Percentiles rank a stretch among this genome's conserved stretches.
Conservation (phyloP, 2,797 vertebrate genomes). For the Syngnathus rostellatus region DNA sequence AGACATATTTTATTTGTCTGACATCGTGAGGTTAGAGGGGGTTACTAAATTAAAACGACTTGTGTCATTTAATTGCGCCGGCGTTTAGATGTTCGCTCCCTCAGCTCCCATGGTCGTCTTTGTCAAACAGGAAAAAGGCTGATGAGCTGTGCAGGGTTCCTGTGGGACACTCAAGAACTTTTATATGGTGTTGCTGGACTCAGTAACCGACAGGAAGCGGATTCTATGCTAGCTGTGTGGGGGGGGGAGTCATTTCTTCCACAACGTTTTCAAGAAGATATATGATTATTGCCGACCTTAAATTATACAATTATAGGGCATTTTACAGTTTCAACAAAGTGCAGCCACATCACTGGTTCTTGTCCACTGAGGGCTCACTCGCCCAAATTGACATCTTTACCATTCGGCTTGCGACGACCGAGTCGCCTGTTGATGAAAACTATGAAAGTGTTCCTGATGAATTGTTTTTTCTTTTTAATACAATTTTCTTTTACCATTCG, state of each 20-base stretch:
- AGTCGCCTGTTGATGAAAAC: not conserved
- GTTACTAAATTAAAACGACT: conserved; percentile 1
- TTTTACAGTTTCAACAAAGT: conserved; percentile 8
- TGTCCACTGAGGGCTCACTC: not conserved
- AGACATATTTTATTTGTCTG: not conserved
- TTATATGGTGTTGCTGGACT: conserved; percentile 12
- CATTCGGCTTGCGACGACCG: not conserved
- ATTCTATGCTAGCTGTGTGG: not conserved
- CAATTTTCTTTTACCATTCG: too few relatives aligned
- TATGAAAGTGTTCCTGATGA: not conserved
- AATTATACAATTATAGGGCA: conserved; percentile 11
- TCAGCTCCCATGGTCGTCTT: not conserved
- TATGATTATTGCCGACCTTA: conserved; percentile 5
- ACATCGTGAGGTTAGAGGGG: not conserved
- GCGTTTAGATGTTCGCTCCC: conserved; percentile 7
- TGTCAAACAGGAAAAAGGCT: conserved; percentile 2
- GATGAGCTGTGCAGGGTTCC: conserved; percentile 2
- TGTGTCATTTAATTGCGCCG: conserved; percentile 12
- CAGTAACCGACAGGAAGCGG: conserved; percentile 15
- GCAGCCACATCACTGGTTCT: not conserved
- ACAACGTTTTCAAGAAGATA: conserved; percentile 9
- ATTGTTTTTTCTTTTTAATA: too few relatives aligned
- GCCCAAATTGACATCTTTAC: conserved; percentile 6
- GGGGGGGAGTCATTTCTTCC: conserved; percentile 15
- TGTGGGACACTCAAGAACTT: conserved; percentile 9